These are phyloP conservation scores for Protobothrops mucrosquamatus DNA, from an alignment of 2,113 vertebrate species.

Conservation along the genomic window DNA sequence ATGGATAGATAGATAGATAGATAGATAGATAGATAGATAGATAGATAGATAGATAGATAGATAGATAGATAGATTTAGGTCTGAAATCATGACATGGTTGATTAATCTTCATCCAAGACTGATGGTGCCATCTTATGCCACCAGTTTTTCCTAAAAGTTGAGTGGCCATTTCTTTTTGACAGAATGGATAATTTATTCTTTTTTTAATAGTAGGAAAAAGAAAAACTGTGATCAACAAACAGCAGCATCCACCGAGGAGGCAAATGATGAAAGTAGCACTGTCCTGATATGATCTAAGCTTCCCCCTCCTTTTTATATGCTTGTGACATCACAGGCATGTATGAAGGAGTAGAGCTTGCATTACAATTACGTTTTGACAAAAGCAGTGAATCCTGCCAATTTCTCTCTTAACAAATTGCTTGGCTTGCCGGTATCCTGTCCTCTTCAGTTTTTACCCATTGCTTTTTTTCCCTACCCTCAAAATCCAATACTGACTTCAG, in stretches of 20 bases:
- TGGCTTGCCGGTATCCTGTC: slow-evolving; percentile 9
- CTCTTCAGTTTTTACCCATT: neutral
- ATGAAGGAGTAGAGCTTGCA: neutral
- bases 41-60: too few relatives aligned
- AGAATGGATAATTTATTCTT: neutral
- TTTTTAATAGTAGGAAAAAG: neutral
- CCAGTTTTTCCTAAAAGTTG: neutral
- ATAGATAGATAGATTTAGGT: neutral
- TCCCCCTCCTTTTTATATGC: neutral
- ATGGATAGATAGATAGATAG: too few relatives aligned
- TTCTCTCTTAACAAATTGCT: accelerated
- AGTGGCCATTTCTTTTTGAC: neutral
- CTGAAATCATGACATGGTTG: slow-evolving; percentile 8
- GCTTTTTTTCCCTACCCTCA: neutral
- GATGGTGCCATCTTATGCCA: neutral
- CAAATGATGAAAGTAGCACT: neutral
- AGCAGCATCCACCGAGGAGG: neutral
- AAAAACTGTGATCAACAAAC: neutral
- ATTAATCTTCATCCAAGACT: neutral
- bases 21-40: too few relatives aligned
- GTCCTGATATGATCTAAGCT: neutral
- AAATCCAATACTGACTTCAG: slow-evolving; percentile 2
- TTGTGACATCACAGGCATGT: neutral
- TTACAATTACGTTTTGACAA: neutral
- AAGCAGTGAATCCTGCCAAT: neutral